These are phyloP conservation scores for Coecobrya sp. DNA, from an alignment of 2,888 invertebrate species.

Conservation along the genomic window DNA sequence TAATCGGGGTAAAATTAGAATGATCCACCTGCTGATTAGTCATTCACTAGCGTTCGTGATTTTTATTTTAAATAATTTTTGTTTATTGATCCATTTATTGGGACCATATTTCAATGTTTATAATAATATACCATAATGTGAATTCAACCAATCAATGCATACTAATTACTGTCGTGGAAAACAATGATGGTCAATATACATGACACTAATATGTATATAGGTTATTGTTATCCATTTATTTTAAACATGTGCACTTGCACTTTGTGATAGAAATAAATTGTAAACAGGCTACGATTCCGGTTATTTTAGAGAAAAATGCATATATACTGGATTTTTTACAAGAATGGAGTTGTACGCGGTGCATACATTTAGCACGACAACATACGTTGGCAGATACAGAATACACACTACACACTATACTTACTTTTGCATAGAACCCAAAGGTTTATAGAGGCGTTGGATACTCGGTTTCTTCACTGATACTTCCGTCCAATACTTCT, in stretches of 20 bases:
- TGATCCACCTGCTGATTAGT: not conserved
- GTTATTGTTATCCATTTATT: too few relatives aligned
- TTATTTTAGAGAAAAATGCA: too few relatives aligned
- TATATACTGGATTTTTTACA: too few relatives aligned
- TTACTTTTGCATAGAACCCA: not conserved
- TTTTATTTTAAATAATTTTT: not conserved
- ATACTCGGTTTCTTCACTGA: slow-evolving; percentile 50
- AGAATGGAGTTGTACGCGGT: too few relatives aligned
- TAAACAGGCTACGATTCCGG: too few relatives aligned
- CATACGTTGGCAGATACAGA: not conserved
- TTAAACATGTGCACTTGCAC: too few relatives aligned
- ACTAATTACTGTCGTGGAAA: too few relatives aligned
- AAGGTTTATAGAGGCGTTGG: slow-evolving; percentile 41
- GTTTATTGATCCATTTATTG: not conserved
- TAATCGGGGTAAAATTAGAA: not conserved
- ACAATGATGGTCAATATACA: too few relatives aligned
- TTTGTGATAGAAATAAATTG: too few relatives aligned
- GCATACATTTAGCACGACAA: not conserved
- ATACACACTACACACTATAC: not conserved
- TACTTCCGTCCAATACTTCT: not conserved
- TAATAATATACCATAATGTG: too few relatives aligned
- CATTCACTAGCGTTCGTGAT: not conserved
- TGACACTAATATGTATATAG: too few relatives aligned
- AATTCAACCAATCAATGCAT: too few relatives aligned
- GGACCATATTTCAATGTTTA: not conserved